Conservation (phyloP, 2,888 invertebrate genomes). For the Cephus sareptanus region DNA sequence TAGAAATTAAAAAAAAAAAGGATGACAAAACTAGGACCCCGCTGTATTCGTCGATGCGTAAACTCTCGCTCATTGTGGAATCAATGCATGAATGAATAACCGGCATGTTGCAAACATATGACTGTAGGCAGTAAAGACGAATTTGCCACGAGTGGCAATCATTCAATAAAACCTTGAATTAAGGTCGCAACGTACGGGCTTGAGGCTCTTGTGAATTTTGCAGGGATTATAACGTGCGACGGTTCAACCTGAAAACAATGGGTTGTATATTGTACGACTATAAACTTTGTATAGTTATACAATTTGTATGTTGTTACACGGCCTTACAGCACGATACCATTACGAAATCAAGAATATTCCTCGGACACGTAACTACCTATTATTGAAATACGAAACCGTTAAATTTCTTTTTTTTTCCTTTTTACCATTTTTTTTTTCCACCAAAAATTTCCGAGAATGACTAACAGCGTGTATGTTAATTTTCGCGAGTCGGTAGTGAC, state of each 20-base stretch:
- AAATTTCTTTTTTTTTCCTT: neutral
- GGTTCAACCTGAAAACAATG: neutral
- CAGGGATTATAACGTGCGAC: neutral
- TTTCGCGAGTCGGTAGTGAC: neutral
- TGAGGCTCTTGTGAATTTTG: neutral
- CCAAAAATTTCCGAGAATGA: neutral
- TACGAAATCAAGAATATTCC: neutral
- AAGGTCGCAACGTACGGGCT: conserved; percentile 18
- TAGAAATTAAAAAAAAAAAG: neutral
- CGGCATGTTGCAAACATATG: neutral
- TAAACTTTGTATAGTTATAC: neutral
- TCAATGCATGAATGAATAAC: neutral
- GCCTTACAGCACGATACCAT: neutral
- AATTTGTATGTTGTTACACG: no score
- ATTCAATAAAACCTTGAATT: conserved; percentile 32
- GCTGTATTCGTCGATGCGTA: neutral
- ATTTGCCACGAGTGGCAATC: conserved; percentile 24
- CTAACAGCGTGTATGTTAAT: neutral
- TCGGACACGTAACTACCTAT: neutral
- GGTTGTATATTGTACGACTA: neutral
- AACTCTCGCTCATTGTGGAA: neutral
- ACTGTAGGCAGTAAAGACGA: neutral
- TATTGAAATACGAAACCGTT: neutral
- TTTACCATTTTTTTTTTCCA: neutral
- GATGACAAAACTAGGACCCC: neutral